Base-by-base conservation (phyloP, 2,797 vertebrate genomes). In the Siniperca undulata region DNA sequence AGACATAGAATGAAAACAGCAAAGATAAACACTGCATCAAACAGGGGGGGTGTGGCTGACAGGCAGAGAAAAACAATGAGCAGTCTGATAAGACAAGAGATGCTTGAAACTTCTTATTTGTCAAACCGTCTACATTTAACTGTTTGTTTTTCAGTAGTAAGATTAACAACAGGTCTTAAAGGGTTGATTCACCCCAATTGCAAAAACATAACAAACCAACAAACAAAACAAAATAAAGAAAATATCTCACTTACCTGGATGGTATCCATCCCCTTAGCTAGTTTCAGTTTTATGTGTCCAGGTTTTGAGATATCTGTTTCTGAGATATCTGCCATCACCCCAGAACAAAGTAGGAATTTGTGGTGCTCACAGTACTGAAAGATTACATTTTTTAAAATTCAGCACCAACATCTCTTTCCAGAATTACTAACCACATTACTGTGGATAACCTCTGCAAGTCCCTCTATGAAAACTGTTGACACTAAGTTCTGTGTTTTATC, bases 1-100 rank as follows among this genome's bases (percentile, higher is more conserved):
- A 87, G 78, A 88, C 50, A 67, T 34, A 66, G 59, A 88, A 82
- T 76, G 71, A 82, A 84, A 85, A 67, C 48, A 46, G 68, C n/a
- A 40, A 62, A 86, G 66, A 86, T 36, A 89, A 85, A 86, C 46
- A 13, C n/a, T 64, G 66, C 58, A 77, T 86, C 81, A 83, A 78
- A 61, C 44, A n/a, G 22, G 71, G 77, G 76, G 44, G 81, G 76
- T 52, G 78, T 78, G 60, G 56, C 66, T 84, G 87, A 84, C 81
- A 84, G 61, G 70, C 8, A 17, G 72, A 12, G 30, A 42, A 75
- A 78, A 76, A 86, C 72, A 87, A 86, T 76, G 64, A 86, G 64
- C 44, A 20, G 44, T n/a, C 48, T 84, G 82, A 89, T 68, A 77
- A 86, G 56, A 84, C 27, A 67, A 67, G 50, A 81, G 59, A 74